phyloP scores from a whole-genome alignment of 2,797 vertebrate genomes.

The Sitta carolinensis region DNA sequence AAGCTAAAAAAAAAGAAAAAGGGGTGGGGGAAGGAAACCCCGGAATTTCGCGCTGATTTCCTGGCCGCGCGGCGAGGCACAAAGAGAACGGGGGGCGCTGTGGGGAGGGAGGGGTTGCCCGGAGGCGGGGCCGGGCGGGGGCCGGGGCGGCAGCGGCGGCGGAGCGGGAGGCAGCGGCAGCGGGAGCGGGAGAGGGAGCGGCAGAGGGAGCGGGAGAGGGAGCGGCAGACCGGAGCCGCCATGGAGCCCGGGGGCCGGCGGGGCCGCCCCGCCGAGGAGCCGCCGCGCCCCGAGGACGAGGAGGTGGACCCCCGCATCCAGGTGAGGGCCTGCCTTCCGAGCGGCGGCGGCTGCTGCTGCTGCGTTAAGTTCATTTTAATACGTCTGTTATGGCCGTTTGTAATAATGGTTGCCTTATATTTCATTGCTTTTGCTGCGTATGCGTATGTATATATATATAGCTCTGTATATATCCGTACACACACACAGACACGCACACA shows the following conservation, averaged over 20 bases:
- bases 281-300: constrained; percentile 11
- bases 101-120: background rate
- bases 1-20: too few species aligned
- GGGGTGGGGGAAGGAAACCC: background rate
- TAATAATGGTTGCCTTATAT: background rate
- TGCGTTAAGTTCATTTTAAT: accelerated
- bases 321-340: constrained; percentile 67
- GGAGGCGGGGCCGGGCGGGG: background rate
- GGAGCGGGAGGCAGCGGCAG: background rate
- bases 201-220: background rate
- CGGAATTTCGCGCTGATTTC: background rate
- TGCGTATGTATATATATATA: accelerated
- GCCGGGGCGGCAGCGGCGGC: background rate
- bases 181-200: background rate
- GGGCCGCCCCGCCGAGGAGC: background rate
- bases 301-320: constrained; percentile 95
- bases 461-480: accelerated
- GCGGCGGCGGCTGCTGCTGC: background rate
- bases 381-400: accelerated
- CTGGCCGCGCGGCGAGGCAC: background rate
- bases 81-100: background rate
- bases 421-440: background rate
- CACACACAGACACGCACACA: too few species aligned
- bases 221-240: background rate
- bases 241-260: background rate